Conservation (phyloP, 1,140 invertebrate species). For the Caenorhabditis remanei region DNA sequence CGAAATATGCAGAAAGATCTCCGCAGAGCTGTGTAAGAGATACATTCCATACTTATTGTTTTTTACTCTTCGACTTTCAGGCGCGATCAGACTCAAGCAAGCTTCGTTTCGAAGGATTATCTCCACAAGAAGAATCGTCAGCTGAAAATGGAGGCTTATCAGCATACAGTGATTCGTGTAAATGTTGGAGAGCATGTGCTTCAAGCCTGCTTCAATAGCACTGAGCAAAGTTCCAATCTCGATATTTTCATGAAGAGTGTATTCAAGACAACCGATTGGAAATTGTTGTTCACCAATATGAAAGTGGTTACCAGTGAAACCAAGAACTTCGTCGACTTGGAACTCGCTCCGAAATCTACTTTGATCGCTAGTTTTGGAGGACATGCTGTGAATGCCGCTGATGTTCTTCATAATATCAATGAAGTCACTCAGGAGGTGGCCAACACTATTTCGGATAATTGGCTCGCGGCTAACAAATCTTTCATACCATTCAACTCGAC, state of each 20-base stretch:
- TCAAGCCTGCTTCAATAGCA: slow-evolving; percentile 42
- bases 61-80: background rate
- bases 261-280: slow-evolving; percentile 7
- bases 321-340: slow-evolving; percentile 38
- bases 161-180: slow-evolving; percentile 60
- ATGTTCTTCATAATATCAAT: background rate
- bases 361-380: slow-evolving; percentile 25
- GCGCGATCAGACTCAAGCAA: slow-evolving; percentile 48
- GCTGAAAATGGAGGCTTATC: slow-evolving; percentile 67
- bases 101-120: slow-evolving; percentile 31
- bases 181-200: slow-evolving; percentile 49
- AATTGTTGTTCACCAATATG: background rate
- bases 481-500: slow-evolving; percentile 46
- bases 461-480: slow-evolving; percentile 9
- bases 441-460: background rate
- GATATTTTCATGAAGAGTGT: slow-evolving; percentile 21
- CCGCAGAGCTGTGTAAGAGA: slow-evolving; percentile 39
- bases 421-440: slow-evolving; percentile 3
- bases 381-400: background rate
- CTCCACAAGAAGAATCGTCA: slow-evolving; percentile 56
- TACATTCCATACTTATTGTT: background rate
- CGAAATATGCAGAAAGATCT: slow-evolving; percentile 61
- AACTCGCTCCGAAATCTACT: slow-evolving; percentile 23
- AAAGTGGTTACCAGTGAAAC: slow-evolving; percentile 35
- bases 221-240: slow-evolving; percentile 34